A percentile compares a stretch with the other conserved stretches of the same genome.
phyloP scores from a whole-genome alignment of 30 jellyfish, hydroid and myxozoan species.

The Aurelia sp. region DNA sequence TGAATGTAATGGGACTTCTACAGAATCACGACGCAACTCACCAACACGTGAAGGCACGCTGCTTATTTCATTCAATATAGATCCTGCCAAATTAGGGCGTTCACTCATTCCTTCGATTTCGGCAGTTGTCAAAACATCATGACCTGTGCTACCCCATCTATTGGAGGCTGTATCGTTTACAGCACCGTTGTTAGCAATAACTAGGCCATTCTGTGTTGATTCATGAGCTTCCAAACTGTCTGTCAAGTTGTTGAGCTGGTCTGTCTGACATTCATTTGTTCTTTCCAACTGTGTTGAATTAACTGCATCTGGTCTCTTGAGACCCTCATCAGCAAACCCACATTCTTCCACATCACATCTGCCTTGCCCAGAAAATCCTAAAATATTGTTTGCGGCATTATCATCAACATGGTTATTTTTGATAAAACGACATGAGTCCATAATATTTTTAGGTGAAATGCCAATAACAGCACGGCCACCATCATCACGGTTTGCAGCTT shows the following conservation, averaged over 20 bases:
- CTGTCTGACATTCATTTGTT: neutral
- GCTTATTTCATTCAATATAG: no score
- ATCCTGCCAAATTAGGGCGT: no score
- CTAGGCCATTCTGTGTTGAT: no score
- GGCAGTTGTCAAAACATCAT: no score
- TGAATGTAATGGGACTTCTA: no score
- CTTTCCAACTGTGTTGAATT: neutral
- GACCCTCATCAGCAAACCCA: neutral
- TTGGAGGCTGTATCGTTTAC: no score
- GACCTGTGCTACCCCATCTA: no score
- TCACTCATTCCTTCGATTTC: no score
- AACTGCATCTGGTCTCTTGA: slow-evolving; percentile 1
- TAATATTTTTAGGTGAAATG: neutral
- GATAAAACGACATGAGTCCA: slow-evolving; percentile 2
- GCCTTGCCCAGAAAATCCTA: neutral
- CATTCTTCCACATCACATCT: slow-evolving; percentile 4
- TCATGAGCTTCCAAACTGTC: no score
- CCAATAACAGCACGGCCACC: slow-evolving; percentile 1
- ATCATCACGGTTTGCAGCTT: slow-evolving; percentile 19
- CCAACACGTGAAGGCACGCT: no score
- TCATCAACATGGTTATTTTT: neutral
- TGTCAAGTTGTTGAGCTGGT: neutral
- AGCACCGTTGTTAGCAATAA: no score
- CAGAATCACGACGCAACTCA: no score
- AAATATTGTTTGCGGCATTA: neutral